phyloP scores from a whole-genome alignment of 2,888 invertebrate species.

The Sarcophaga rosellei region DNA sequence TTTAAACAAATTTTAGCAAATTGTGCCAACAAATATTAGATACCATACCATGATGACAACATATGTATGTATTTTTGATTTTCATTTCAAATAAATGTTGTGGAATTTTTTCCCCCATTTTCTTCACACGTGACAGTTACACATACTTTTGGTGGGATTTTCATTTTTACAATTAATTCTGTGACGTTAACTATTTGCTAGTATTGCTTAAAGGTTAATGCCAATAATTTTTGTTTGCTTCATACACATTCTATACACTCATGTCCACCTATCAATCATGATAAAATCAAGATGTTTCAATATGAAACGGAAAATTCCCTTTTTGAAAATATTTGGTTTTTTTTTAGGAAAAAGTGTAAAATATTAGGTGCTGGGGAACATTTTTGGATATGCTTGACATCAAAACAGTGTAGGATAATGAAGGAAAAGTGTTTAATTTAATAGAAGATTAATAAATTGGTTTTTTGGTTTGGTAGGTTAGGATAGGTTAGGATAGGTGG shows the following conservation, averaged over 20 bases:
- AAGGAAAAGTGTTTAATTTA: too few species aligned
- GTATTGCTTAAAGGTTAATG: constrained; percentile 26
- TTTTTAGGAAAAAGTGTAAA: neutral
- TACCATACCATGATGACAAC: constrained; percentile 4
- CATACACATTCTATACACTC: neutral
- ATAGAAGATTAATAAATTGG: too few species aligned
- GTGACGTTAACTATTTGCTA: too few species aligned
- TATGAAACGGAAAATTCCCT: neutral
- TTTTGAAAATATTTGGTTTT: too few species aligned
- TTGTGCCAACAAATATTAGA: constrained; percentile 60
- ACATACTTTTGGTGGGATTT: neutral
- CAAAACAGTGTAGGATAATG: too few species aligned
- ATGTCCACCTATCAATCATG: constrained; percentile 43
- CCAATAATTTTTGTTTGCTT: constrained; percentile 13
- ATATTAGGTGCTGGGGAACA: neutral
- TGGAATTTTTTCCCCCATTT: neutral
- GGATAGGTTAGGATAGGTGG: too few species aligned
- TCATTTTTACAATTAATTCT: neutral
- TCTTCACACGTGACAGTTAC: neutral
- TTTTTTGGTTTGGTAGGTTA: too few species aligned
- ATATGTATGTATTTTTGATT: neutral
- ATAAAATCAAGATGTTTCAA: constrained; percentile 29
- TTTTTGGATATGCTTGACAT: neutral
- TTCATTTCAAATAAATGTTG: constrained; percentile 2
- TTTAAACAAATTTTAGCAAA: constrained; percentile 58